Conservation (phyloP, 2,797 vertebrate genomes). For the Halcyon leucocephala region DNA sequence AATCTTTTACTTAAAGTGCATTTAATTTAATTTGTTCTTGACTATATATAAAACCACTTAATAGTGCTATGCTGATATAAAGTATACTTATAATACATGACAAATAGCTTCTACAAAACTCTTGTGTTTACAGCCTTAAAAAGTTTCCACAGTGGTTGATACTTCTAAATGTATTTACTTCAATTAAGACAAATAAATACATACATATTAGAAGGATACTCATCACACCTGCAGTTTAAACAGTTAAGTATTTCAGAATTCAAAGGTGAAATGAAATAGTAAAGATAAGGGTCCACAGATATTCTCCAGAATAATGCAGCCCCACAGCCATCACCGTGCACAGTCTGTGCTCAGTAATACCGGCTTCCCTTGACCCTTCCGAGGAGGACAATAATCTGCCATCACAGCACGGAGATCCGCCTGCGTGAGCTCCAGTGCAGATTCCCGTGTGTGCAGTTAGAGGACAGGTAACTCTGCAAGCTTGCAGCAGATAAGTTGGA, state of each 20-base stretch:
- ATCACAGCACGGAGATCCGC: not conserved
- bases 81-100: not conserved
- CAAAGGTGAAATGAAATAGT: not conserved
- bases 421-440: not conserved
- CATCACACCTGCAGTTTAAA: not conserved
- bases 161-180: not conserved
- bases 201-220: not conserved
- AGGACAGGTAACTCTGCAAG: not conserved
- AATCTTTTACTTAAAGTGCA: not conserved
- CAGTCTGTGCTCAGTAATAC: not conserved
- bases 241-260: not conserved
- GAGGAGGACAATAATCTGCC: not conserved
- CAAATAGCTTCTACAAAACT: not conserved
- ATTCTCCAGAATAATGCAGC: not conserved
- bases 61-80: not conserved
- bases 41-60: not conserved
- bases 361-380: not conserved
- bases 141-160: not conserved
- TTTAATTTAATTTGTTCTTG: conserved; percentile 26
- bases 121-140: not conserved
- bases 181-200: not conserved
- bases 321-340: too few species aligned
- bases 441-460: not conserved
- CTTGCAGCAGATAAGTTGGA: not conserved
- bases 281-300: not conserved